A percentile compares a stretch with the other conserved stretches of the same genome.
Conservation (phyloP, 2,113 vertebrate genomes). For the Paralichthys olivaceus region DNA sequence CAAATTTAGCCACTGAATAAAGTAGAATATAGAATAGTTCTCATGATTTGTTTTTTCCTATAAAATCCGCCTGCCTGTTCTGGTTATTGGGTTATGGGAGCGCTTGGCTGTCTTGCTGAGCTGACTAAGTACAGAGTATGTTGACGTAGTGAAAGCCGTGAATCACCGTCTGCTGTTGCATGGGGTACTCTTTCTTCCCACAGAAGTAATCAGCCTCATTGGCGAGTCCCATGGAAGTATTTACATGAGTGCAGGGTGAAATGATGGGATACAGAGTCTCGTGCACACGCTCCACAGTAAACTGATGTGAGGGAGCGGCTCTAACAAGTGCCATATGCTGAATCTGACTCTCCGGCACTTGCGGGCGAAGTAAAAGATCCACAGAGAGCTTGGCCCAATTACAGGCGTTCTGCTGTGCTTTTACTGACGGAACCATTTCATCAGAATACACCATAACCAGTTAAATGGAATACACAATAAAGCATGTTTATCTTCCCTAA, state of each 20-base stretch:
- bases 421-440: background rate
- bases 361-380: background rate
- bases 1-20: slow-evolving; percentile 1
- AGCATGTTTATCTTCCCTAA: background rate
- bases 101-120: slow-evolving; percentile 37
- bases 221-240: slow-evolving; percentile 34
- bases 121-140: slow-evolving; percentile 32
- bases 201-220: slow-evolving; percentile 41
- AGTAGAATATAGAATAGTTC: background rate
- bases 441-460: background rate
- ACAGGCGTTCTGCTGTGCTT: background rate
- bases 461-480: background rate
- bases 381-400: background rate
- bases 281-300: background rate
- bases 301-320: background rate
- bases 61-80: slow-evolving; percentile 12
- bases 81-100: slow-evolving; percentile 26
- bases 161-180: slow-evolving; percentile 37
- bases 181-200: background rate
- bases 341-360: background rate
- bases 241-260: slow-evolving; percentile 38
- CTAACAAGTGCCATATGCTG: background rate
- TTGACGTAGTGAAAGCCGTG: slow-evolving; percentile 24
- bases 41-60: slow-evolving; percentile 2
- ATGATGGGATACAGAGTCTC: slow-evolving; percentile 13